Evolutionary conservation across 2,113 vertebrate genomes (phyloP).

Genomic region (Hippocampus mohnikei): DNA sequence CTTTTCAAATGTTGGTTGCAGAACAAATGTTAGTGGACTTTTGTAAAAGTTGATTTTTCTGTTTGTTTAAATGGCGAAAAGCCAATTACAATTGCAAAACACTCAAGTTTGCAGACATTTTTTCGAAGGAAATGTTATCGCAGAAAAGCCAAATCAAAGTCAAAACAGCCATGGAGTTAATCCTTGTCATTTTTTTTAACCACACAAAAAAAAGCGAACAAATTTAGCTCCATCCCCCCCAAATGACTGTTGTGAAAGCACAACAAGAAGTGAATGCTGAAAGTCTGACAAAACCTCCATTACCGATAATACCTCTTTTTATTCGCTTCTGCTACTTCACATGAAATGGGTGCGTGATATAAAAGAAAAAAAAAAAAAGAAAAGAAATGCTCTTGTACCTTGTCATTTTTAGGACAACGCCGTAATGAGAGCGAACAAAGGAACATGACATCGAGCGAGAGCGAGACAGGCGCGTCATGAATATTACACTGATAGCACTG

Average conservation of each 20-base stretch:
- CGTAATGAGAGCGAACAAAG: slow-evolving; percentile 23
- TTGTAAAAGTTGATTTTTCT: no score
- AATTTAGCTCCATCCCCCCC: no score
- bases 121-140: no score
- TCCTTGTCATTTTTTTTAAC: no score
- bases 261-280: not conserved
- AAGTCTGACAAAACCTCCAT: slow-evolving; percentile 4
- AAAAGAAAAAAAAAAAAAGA: slow-evolving; percentile 2
- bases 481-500: slow-evolving; percentile 46
- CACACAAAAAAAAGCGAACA: no score
- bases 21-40: no score
- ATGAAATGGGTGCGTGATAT: not conserved
- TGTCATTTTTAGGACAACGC: slow-evolving; percentile 30
- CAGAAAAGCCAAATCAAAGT: no score
- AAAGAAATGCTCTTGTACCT: slow-evolving; percentile 28
- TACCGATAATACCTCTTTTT: slow-evolving; percentile 14
- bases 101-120: no score
- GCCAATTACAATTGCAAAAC: no score
- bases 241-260: not conserved
- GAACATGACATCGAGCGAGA: slow-evolving; percentile 44
- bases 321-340: not conserved
- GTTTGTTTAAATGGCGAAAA: no score
- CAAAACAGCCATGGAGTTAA: no score
- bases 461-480: slow-evolving; percentile 40
- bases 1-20: no score